Base-by-base conservation (phyloP, 2,113 vertebrate genomes). In the Euleptes europaea region DNA sequence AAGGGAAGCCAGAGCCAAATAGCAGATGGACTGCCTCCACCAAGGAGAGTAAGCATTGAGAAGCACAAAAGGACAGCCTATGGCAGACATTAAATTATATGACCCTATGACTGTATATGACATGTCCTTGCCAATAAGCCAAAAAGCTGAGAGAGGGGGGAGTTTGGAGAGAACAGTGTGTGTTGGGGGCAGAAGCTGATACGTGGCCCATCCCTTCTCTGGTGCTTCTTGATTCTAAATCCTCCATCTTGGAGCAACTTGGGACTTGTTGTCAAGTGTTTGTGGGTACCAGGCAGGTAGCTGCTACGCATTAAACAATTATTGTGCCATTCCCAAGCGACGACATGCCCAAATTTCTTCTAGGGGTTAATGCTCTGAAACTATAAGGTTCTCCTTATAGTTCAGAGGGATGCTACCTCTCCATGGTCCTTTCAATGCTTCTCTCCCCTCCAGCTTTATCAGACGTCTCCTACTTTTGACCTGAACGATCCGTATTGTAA, bases 401-500 rank as follows among this genome's bases (percentile, higher is more conserved):
- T 12, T 31, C 31, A 8, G 19, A 57, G 70, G 9, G 21, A 26
- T 3, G 9, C 11, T n/a, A 12, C 15, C 51, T 26, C 42, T 44
- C 9, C 28, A 26, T 26, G 44, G 21, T 12, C 40, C 31, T 23
- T 15, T 63, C 19, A 2, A 19, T 28, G 38, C 21, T 4, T 70
- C 7, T 69, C 10, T 57, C 33, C 70, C 88, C 88, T 88, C 13
- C 91, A 95, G 94, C 94, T 95, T 89, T 94, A 95, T 87, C 90
- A n/a, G 82, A 92, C 94, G 23, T 93, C 94, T 44, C 91, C 90
- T 9, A 90, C 86, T 67, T 95, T 95, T 91, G 94, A 95, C 60
- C 84, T 95, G 79, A 90, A 7, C 65, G 94, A 94, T 79, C 94
- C 94, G 65, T 94, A 95, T 3, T 94, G 94, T 82, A 90, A 79